These are phyloP conservation scores for Lampropteryx suffumata DNA, from an alignment of 2,888 invertebrate species.

Conservation along the genomic window DNA sequence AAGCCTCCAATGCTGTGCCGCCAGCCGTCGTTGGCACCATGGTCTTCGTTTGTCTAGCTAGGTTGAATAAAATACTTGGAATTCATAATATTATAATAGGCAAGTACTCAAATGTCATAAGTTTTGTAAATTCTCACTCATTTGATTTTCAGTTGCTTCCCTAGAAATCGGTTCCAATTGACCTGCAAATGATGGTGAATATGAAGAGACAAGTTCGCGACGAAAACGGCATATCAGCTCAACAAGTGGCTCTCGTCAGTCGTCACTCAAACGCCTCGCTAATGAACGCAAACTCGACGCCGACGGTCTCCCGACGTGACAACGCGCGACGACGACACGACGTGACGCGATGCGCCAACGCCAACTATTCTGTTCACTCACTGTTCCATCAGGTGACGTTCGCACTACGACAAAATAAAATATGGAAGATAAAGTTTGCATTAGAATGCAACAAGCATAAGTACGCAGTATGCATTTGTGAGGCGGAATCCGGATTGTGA, in stretches of 20 bases:
- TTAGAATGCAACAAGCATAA: constrained; percentile 6
- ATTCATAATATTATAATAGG: too few relatives aligned
- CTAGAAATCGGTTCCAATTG: not conserved
- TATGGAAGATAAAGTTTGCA: not conserved
- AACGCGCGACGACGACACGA: not conserved
- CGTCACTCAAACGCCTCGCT: constrained; percentile 18
- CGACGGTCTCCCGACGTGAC: not conserved
- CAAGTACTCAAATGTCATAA: too few relatives aligned
- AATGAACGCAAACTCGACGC: constrained; percentile 5
- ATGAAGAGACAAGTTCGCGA: constrained; percentile 13
- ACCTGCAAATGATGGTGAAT: constrained; percentile 3
- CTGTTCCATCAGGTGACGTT: not conserved
- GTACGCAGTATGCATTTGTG: constrained; percentile 2
- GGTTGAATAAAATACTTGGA: too few relatives aligned
- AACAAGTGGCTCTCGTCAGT: constrained; percentile 21
- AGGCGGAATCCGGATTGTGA: constrained; percentile 2
- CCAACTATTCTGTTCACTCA: too few relatives aligned
- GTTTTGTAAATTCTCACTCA: too few relatives aligned
- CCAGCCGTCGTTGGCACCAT: too few relatives aligned
- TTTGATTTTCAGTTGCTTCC: too few relatives aligned
- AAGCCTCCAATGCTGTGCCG: too few relatives aligned
- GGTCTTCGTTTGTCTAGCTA: too few relatives aligned
- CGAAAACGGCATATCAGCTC: constrained; percentile 8
- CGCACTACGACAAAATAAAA: constrained; percentile 5
- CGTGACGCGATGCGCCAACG: too few relatives aligned